phyloP scores from a whole-genome alignment of 2,797 vertebrate genomes.

The Eulemur rubriventer region DNA sequence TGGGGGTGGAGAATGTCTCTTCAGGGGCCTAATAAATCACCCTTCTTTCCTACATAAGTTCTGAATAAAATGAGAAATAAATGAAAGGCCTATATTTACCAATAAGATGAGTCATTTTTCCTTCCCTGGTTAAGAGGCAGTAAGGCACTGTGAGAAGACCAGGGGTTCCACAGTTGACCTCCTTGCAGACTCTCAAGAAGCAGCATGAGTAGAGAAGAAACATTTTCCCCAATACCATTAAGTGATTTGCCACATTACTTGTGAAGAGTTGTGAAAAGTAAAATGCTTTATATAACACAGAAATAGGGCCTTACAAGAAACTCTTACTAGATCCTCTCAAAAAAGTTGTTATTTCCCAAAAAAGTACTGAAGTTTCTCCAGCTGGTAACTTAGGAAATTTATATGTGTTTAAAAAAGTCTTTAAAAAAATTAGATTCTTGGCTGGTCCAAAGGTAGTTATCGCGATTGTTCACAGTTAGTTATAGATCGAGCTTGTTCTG shows the following conservation, averaged over 20 bases:
- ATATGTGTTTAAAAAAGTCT: conserved; percentile 11
- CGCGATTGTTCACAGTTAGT: background rate
- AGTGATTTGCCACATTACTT: background rate
- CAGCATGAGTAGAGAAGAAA: background rate
- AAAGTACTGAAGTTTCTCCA: background rate
- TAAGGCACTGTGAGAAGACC: background rate
- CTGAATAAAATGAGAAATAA: conserved; percentile 32
- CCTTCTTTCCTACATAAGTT: background rate
- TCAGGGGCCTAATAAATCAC: background rate
- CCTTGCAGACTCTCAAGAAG: background rate
- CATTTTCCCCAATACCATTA: background rate
- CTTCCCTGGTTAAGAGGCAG: background rate
- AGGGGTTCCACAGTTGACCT: background rate
- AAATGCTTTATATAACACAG: background rate
- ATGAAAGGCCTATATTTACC: background rate
- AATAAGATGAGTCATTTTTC: background rate
- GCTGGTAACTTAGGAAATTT: background rate
- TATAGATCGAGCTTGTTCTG: background rate
- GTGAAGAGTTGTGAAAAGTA: background rate
- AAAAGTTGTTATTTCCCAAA: background rate
- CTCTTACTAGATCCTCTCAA: background rate
- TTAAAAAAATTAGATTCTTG: background rate
- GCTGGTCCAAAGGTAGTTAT: background rate
- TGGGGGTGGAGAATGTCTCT: background rate
- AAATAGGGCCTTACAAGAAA: background rate